Conservation (phyloP, 2,888 invertebrate genomes). For the Drosophila histrio region DNA sequence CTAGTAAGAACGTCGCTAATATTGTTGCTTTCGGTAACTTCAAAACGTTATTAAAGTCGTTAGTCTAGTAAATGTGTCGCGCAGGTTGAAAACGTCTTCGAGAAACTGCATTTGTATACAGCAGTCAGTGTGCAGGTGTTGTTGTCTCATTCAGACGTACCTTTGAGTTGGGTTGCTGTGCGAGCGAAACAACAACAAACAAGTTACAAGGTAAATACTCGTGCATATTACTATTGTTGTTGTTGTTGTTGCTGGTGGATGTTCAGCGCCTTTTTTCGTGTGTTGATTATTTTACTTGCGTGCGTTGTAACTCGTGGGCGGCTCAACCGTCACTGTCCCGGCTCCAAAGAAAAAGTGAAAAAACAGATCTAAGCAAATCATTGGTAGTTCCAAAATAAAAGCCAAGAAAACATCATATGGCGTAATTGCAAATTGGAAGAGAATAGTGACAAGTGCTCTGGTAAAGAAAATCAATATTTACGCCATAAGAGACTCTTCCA, state of each 20-base stretch:
- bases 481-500: constrained; percentile 38
- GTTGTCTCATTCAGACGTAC: constrained; percentile 66
- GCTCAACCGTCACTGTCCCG: constrained; percentile 40
- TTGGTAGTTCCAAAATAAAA: background rate
- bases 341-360: constrained; percentile 18
- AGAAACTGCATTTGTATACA: constrained; percentile 65
- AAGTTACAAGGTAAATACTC: constrained; percentile 78
- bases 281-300: constrained; percentile 77
- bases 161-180: constrained; percentile 61
- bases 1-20: constrained; percentile 5
- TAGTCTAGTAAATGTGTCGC: constrained; percentile 29
- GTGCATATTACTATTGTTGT: constrained; percentile 59
- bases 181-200: constrained; percentile 79
- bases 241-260: constrained; percentile 70
- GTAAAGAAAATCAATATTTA: constrained; percentile 70
- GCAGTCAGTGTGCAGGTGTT: constrained; percentile 52
- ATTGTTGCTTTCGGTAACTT: background rate
- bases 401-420: constrained; percentile 12
- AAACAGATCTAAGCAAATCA: background rate
- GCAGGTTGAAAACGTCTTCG: constrained; percentile 39
- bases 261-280: constrained; percentile 76
- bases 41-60: constrained; percentile 16
- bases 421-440: constrained; percentile 14
- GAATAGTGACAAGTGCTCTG: constrained; percentile 36
- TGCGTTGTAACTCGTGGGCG: constrained; percentile 75